Conservation (phyloP, 2,113 vertebrate genomes). For the Mionectes macconnelli region DNA sequence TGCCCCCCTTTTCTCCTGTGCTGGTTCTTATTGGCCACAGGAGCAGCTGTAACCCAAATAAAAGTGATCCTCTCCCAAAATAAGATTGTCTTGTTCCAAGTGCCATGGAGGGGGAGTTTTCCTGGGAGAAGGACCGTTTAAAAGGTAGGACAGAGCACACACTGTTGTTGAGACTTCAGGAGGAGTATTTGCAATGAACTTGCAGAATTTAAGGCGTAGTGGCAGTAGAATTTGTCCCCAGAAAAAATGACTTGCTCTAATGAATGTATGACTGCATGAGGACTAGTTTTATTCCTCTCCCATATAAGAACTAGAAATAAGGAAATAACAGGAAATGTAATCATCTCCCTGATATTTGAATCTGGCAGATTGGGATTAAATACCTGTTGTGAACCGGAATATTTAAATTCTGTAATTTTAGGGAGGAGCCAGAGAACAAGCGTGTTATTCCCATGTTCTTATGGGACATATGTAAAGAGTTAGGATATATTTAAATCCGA, state of each 20-base stretch:
- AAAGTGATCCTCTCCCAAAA: constrained; percentile 65
- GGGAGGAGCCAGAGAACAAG: background rate
- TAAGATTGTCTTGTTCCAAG: constrained; percentile 64
- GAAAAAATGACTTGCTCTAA: background rate
- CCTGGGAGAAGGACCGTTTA: constrained; percentile 60
- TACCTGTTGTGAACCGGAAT: background rate
- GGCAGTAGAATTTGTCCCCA: background rate
- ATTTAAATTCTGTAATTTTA: background rate
- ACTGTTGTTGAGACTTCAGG: constrained; percentile 15
- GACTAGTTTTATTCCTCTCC: background rate
- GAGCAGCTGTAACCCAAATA: constrained; percentile 63
- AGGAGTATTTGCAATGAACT: background rate
- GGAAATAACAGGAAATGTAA: background rate
- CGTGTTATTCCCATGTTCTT: background rate
- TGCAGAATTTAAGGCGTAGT: background rate
- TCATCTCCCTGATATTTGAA: background rate
- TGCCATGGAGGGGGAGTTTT: constrained; percentile 57
- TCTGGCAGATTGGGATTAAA: background rate
- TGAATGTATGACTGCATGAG: background rate
- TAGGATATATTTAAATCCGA: background rate
- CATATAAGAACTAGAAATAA: background rate
- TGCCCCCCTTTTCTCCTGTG: background rate
- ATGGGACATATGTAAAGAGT: background rate
- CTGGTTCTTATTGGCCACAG: constrained; percentile 77
- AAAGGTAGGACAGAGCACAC: constrained; percentile 79